Evolutionary conservation across 2,888 invertebrate species (phyloP), one percentile per base, ranked within the genome.

Genomic region (Lithodes maja): DNA sequence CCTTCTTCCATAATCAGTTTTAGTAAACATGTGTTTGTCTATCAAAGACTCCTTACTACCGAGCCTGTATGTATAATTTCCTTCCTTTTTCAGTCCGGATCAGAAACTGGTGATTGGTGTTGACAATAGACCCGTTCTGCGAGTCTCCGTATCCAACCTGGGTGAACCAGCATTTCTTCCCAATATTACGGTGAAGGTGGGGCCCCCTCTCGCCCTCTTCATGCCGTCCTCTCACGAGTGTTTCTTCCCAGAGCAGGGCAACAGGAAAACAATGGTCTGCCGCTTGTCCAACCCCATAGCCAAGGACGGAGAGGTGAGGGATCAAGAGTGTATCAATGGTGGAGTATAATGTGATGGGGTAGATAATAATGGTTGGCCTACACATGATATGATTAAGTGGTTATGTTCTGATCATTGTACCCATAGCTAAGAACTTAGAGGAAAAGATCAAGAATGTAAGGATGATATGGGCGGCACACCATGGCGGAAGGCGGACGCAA

Each of bases 101-200:
- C 61, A 87, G n/a, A 83, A 61, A n/a, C 68, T 88, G 17, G 74
- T 84, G 15, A 85, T 88, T 52, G 88, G 88, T 12, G 68, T 61
- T 7, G 80, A 77, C 7, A 85, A 79, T 69, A 88, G 75, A 3
- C 88, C 84, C 9, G 55, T 80, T 2, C 15, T 91, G 77, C 75
- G 78, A 52, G 87, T 90, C 68, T 52, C 71, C 2, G 90, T 92
- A 33, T 78, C 17, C 54, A 92, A 90, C 71, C 15, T 33, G 52
- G 92, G 92, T 5, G 92, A 92, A 68, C 90, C 92, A 2, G 92
- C 86, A 5, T 92, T 90, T 82, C 90, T 90, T 33, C 92, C 92
- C 33, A 90, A 84, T 68, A 75, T 92, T 52, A 86, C 86, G 50
- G 89, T 92, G 52, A 75, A 69, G 3, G 89, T 90, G 17, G 17